Evolutionary conservation across 2,113 vertebrate species (phyloP).

Genomic region (Cygnus atratus): DNA sequence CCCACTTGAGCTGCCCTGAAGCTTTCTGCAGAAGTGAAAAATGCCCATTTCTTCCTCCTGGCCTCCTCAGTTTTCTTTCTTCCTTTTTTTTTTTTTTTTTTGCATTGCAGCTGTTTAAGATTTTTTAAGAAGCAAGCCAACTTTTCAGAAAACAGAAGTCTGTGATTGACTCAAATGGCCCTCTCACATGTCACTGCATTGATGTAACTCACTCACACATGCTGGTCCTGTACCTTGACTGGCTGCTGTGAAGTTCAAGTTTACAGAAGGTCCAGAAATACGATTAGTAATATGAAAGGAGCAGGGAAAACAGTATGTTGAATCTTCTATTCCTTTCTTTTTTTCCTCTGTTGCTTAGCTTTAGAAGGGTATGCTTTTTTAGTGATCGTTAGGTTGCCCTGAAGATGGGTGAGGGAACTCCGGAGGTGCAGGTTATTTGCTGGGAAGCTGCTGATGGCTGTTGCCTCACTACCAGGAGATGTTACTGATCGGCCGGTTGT

Average conservation of each 20-base stretch:
- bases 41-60: not conserved
- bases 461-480: accelerated
- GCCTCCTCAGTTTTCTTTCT: too few species aligned
- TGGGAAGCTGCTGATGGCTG: not conserved
- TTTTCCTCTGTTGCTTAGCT: not conserved
- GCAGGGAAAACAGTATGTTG: not conserved
- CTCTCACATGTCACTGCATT: not conserved
- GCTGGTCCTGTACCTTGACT: accelerated
- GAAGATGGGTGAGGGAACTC: not conserved
- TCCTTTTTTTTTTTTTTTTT: not conserved
- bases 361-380: not conserved
- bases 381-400: not conserved
- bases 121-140: not conserved
- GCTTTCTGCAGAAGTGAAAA: not conserved
- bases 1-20: not conserved
- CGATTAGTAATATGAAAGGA: not conserved
- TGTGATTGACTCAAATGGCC: not conserved
- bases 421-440: not conserved
- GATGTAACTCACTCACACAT: accelerated
- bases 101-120: not conserved
- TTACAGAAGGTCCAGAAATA: not conserved
- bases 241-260: not conserved
- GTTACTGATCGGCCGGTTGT: not conserved
- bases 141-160: not conserved
- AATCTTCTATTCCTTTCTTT: not conserved